phyloP scores from a whole-genome alignment of 2,797 vertebrate genomes.

The Melanotaenia nigrans region DNA sequence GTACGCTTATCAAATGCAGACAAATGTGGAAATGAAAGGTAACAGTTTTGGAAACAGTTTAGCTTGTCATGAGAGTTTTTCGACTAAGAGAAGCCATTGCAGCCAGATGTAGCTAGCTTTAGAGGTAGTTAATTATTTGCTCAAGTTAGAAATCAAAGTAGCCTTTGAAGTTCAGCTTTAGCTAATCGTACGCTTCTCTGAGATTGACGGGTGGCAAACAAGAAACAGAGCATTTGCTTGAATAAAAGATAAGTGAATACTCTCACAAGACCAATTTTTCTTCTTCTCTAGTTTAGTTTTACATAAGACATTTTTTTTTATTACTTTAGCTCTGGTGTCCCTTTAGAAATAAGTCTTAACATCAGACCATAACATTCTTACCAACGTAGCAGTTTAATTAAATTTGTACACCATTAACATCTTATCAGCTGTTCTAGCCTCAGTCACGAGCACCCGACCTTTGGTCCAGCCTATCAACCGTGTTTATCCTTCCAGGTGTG shows the following conservation, averaged over 20 bases:
- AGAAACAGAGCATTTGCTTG: background rate
- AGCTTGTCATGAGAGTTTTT: background rate
- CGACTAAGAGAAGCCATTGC: background rate
- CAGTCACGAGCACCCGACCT: constrained; percentile 31
- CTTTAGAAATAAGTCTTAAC: background rate
- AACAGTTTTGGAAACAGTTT: constrained; percentile 4
- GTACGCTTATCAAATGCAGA: constrained; percentile 10
- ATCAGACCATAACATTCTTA: background rate
- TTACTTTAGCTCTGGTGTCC: background rate
- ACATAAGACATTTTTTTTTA: background rate
- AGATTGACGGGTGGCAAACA: background rate
- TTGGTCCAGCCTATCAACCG: constrained; percentile 17
- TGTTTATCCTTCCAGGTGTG: constrained; percentile 37
- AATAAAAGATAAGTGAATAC: background rate
- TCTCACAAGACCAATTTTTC: background rate
- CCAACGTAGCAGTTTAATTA: background rate
- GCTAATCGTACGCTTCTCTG: background rate
- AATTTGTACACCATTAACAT: background rate
- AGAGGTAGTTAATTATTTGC: background rate
- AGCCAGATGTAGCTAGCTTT: background rate
- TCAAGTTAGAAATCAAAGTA: constrained; percentile 46
- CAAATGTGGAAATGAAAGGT: constrained; percentile 63
- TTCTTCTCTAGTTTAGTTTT: background rate
- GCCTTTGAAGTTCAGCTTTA: constrained; percentile 35
- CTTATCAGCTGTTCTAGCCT: background rate